These are phyloP conservation scores for Ambastaia sidthimunki DNA, from an alignment of 2,797 vertebrate species.

Conservation along the genomic window DNA sequence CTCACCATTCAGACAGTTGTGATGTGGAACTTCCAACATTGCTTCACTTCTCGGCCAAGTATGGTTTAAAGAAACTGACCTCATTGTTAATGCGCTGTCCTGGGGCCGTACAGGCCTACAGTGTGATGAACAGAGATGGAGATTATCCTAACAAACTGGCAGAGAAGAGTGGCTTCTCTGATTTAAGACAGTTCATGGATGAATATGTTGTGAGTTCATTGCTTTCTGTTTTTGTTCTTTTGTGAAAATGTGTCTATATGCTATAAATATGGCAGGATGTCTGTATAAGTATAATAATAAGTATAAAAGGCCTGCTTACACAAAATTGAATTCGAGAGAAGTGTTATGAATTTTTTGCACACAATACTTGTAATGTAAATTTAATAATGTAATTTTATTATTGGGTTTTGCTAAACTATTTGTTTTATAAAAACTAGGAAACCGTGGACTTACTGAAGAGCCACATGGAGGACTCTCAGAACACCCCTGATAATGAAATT, in stretches of 20 bases:
- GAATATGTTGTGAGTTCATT: conserved; percentile 87
- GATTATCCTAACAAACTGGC: conserved; percentile 95
- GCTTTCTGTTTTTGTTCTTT: background rate
- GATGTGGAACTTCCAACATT: conserved; percentile 91
- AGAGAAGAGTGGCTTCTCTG: conserved; percentile 88
- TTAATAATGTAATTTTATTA: background rate
- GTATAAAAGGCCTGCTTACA: background rate
- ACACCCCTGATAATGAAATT: conserved; percentile 75
- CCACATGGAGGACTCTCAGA: conserved; percentile 82
- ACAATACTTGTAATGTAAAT: background rate
- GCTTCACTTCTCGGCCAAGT: conserved; percentile 94
- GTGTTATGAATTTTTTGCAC: background rate
- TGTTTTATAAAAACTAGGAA: conserved; percentile 75
- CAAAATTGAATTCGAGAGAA: background rate
- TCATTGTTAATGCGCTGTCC: conserved; percentile 89
- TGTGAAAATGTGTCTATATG: background rate
- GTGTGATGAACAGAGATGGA: conserved; percentile 90
- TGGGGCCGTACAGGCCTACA: conserved; percentile 94
- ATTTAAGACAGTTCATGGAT: conserved; percentile 92
- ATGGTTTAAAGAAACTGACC: conserved; percentile 91
- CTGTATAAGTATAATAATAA: too few species aligned
- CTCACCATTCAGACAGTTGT: conserved; percentile 81
- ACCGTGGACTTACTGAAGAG: conserved; percentile 87
- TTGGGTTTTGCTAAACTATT: background rate
- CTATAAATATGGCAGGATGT: background rate